Evolutionary conservation across 64 coral and sea anemone genomes (phyloP), one percentile per base, ranked within the genome.

Genomic region (Montipora cactus): DNA sequence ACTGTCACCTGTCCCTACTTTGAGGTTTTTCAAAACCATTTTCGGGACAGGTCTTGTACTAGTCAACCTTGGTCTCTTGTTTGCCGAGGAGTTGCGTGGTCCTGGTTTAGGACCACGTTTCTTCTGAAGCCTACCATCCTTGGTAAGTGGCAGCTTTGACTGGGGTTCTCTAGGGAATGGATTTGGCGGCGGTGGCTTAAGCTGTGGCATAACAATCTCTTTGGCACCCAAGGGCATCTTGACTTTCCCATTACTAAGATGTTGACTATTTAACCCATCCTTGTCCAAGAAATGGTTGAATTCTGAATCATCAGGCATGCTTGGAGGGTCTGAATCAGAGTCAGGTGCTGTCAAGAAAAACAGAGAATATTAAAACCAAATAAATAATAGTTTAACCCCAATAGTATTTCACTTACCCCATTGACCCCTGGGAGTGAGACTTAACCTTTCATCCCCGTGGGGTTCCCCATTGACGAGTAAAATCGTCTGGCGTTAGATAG

Each of bases 81-180:
- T 91, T 91, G 95, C 76, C 28, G 93, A 59, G 23, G 80, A 50
- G 28, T 74, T 49, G 68, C 76, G 74, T 0, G 92, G 25, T 53
- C 90, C 90, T 8, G 95, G 88, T 51, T 97, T 93, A 23, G 92
- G 93, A 1, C 88, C 89, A 22, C 93, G 86, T 74, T 97, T 97
- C 66, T 93, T 93, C 58, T 96, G 87, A 19, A 87, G 50, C 73
- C 88, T 78, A 11, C 83, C 93, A 88, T 87, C 91, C 83, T 97
- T 97, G 76, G 92, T 67, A 20, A 68, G 88, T 3, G 74, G 12
- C 4, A 5, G 45, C 53, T 95, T 89, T 58, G 88, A 44, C n/a
- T 90, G 85, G 4, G 74, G 14, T 2, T 76, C 79, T 44, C 48
- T 47, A 2, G 87, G 68, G 8, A 51, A 12, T 59, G 19, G 87